Conservation (phyloP, 1,140 invertebrate species). For the Trachymyrmex septentrionalis region DNA sequence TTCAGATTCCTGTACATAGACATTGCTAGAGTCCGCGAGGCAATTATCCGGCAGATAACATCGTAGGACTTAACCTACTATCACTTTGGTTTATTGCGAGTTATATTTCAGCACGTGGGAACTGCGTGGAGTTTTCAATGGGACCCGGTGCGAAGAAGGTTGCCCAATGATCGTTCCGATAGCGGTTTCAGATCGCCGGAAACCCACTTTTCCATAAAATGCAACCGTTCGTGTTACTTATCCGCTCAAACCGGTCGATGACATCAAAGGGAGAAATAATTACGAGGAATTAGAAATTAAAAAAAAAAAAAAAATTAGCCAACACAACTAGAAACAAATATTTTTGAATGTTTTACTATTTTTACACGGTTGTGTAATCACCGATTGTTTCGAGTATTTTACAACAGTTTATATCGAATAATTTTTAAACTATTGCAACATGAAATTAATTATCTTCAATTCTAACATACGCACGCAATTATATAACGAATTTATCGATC, state of each 20-base stretch:
- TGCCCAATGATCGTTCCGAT: constrained; percentile 85
- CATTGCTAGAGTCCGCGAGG: constrained; percentile 77
- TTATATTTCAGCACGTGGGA: constrained; percentile 86
- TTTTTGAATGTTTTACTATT: not conserved
- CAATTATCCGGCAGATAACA: constrained; percentile 83
- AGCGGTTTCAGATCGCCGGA: constrained; percentile 82
- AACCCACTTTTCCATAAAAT: constrained; percentile 85
- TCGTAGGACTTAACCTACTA: constrained; percentile 86
- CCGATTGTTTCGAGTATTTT: not conserved
- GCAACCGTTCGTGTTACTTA: constrained; percentile 74
- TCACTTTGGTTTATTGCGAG: constrained; percentile 85
- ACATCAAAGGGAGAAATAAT: constrained; percentile 59
- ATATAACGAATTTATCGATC: not conserved
- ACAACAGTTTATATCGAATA: not conserved
- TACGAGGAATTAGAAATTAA: constrained; percentile 19
- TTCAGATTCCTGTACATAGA: constrained; percentile 69
- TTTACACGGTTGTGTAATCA: not conserved
- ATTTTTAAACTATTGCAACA: not conserved
- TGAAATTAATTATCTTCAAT: not conserved
- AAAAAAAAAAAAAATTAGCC: not conserved
- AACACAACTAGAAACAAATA: not conserved
- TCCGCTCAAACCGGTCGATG: constrained; percentile 63
- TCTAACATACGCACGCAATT: not conserved
- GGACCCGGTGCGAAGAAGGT: constrained; percentile 83
- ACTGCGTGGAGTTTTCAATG: constrained; percentile 81